A percentile compares a stretch with the other conserved stretches of the same genome.
Evolutionary conservation across 1,140 invertebrate genomes (phyloP).

Genomic region (Bathynomus jamesi): DNA sequence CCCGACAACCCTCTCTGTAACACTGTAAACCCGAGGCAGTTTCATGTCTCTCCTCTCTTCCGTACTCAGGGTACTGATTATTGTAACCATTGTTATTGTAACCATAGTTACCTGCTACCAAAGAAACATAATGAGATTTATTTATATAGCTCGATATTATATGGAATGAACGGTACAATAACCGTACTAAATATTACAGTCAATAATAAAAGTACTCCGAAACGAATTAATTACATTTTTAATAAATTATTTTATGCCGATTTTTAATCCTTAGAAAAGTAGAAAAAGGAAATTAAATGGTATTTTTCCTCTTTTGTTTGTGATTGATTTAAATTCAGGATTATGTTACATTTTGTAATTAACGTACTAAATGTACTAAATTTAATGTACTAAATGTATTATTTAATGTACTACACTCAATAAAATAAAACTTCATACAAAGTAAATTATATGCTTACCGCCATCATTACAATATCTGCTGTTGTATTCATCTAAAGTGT

Average conservation of each 20-base stretch:
- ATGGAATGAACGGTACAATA: too few relatives aligned
- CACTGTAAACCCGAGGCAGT: constrained; percentile 20
- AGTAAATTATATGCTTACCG: too few relatives aligned
- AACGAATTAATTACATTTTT: neutral
- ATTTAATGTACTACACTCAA: neutral
- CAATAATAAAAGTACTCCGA: neutral
- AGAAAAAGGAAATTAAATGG: too few relatives aligned
- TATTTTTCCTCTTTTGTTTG: neutral
- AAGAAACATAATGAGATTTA: neutral
- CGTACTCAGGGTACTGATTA: neutral
- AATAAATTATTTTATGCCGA: neutral
- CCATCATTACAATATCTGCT: too few relatives aligned
- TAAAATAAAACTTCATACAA: too few relatives aligned
- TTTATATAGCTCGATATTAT: neutral
- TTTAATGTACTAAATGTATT: neutral
- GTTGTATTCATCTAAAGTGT: neutral
- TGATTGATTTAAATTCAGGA: neutral
- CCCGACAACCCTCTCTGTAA: constrained; percentile 10
- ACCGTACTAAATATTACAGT: too few relatives aligned
- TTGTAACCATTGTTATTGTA: neutral
- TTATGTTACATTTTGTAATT: neutral
- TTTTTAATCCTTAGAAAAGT: too few relatives aligned
- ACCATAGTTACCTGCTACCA: neutral
- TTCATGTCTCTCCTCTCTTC: constrained; percentile 3
- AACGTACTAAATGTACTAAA: neutral